phyloP scores from a whole-genome alignment of 2,113 vertebrate genomes.

The Antennarius striatus region DNA sequence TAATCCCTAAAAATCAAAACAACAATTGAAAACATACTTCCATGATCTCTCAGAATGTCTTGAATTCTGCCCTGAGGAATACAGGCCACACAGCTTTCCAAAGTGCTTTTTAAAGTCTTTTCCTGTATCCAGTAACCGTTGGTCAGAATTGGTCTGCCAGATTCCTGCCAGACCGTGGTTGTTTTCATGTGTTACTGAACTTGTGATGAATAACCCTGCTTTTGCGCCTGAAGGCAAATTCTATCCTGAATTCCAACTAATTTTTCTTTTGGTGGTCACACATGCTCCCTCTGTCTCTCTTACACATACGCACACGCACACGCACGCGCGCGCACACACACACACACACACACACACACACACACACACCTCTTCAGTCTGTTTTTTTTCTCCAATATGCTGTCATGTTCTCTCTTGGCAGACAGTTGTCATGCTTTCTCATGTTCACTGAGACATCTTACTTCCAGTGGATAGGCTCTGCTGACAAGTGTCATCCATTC shows the following conservation, averaged over 20 bases:
- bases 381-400: slow-evolving; percentile 10
- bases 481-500: not conserved
- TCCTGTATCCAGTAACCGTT: slow-evolving; percentile 42
- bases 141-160: not conserved
- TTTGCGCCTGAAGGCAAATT: slow-evolving; percentile 46
- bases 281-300: not conserved
- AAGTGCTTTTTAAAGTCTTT: slow-evolving; percentile 13
- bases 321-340: not conserved
- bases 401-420: slow-evolving; percentile 8
- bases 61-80: slow-evolving; percentile 36
- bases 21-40: slow-evolving; percentile 7
- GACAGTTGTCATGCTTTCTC: slow-evolving; percentile 4
- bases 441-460: not conserved
- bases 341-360: not conserved
- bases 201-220: slow-evolving; percentile 30
- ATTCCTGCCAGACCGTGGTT: slow-evolving; percentile 28
- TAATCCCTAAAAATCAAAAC: slow-evolving; percentile 1
- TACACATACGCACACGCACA: not conserved
- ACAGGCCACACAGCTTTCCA: slow-evolving; percentile 29
- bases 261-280: slow-evolving; percentile 12
- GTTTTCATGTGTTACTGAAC: slow-evolving; percentile 12
- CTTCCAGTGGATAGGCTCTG: not conserved
- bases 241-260: slow-evolving; percentile 19
- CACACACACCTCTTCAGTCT: not conserved
- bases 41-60: slow-evolving; percentile 13